These are phyloP conservation scores for Diplolepis rosae DNA, from an alignment of 2,888 invertebrate genomes.

Conservation along the genomic window DNA sequence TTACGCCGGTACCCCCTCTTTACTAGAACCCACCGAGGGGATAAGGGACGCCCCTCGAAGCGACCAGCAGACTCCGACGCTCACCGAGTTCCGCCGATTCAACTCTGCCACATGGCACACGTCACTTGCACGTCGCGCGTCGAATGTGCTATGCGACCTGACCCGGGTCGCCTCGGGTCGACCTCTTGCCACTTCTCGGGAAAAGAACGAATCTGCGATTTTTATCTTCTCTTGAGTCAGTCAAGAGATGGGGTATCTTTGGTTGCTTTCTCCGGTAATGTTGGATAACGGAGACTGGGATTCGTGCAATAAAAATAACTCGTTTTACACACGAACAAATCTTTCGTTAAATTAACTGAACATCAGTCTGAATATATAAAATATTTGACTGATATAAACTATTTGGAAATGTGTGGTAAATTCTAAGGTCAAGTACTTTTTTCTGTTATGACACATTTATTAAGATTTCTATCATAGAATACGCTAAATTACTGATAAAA, in stretches of 20 bases:
- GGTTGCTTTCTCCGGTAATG: not conserved
- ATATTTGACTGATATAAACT: no score
- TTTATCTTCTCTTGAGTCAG: not conserved
- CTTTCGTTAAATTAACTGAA: no score
- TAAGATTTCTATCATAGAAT: no score
- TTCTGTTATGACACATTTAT: no score
- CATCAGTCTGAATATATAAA: no score
- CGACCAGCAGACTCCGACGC: constrained; percentile 24
- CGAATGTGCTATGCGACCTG: constrained; percentile 17
- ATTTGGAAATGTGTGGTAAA: no score
- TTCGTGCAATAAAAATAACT: not conserved
- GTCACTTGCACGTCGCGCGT: constrained; percentile 29
- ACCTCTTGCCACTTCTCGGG: not conserved
- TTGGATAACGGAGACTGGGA: not conserved
- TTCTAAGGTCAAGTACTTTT: no score
- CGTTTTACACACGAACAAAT: no score
- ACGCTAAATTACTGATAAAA: no score
- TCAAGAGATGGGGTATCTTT: not conserved
- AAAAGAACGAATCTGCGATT: not conserved
- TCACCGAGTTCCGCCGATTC: constrained; percentile 28
- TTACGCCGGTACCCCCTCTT: constrained; percentile 54
- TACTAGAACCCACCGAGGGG: constrained; percentile 41
- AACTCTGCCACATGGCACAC: constrained; percentile 27
- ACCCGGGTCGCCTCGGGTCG: not conserved
- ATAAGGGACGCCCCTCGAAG: constrained; percentile 29